Base-by-base conservation (phyloP, 1,140 invertebrate species). In the Phortica variegata region DNA sequence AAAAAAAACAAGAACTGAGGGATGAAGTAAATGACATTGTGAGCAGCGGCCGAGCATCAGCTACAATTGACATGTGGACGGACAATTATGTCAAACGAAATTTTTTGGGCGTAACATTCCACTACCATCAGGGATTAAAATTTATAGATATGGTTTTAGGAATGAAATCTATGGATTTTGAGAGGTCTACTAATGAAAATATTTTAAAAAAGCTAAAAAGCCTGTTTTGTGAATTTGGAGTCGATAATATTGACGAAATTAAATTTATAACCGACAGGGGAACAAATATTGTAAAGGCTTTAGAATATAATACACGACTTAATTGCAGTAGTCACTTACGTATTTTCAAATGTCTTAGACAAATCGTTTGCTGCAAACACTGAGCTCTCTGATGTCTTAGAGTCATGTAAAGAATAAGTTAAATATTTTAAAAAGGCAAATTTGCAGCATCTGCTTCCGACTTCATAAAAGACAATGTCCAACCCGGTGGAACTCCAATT, bases 191-290 rank as follows among this genome's bases (percentile, higher is more conserved):
- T 6, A 6, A 3, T 39, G 38, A 4, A 19, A 39, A 17, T 20
- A 39, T 39, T 39, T 17, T 17, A 7, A 17, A n/a, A 8, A 39
- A 39, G 5, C 10, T 39, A 7, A 4, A 39, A 3, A 39, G 8
- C 6, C 10, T 39, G 15, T 20, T 39, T 39, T 4, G 16, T n/a
- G 38, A 39, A 18, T 39, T 39, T 20, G 21, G 34, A 7, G 41
- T 51, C 2, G 13, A 51, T 33, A 45, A 10, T 39, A 19, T 46
- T 16, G 33, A 52, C 6, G 29, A 52, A 41, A 43, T 52, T 13
- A 52, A 47, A 17, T 52, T 52, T 47, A 19, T 52, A 42, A 52
- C 49, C 5, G 44, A 52, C 31, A 45, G 38, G 23, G 43, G 44
- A n/a, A 17, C 37, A 9, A 51, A 41, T 20, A 26, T 51, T 41